These are phyloP conservation scores for Bufo bufo DNA, from an alignment of 2,113 vertebrate genomes.

Conservation along the genomic window DNA sequence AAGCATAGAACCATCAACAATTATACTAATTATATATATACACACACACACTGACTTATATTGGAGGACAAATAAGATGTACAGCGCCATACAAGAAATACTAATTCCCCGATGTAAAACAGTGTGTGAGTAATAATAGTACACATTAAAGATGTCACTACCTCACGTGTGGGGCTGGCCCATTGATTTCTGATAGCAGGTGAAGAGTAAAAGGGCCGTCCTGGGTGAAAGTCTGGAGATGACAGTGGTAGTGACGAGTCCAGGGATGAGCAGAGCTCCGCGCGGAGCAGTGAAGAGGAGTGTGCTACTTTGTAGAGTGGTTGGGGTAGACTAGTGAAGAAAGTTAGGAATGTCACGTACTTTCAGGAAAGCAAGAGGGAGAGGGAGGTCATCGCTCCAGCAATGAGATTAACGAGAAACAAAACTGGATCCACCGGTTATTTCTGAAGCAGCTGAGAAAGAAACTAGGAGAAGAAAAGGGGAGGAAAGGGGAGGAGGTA, in stretches of 20 bases:
- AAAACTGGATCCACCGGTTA: constrained; percentile 99
- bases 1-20: not conserved
- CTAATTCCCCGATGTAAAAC: not conserved
- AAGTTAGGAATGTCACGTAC: constrained; percentile 78
- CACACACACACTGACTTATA: not conserved
- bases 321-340: constrained; percentile 72
- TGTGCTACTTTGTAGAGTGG: not conserved
- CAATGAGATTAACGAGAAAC: constrained; percentile 83
- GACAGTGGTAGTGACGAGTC: constrained; percentile 50
- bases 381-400: constrained; percentile 76
- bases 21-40: not conserved
- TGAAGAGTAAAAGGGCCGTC: constrained; percentile 25
- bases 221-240: constrained; percentile 16
- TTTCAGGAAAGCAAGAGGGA: constrained; percentile 73
- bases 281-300: not conserved
- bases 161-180: constrained; percentile 50
- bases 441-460: constrained; percentile 79
- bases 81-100: not conserved
- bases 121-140: not conserved
- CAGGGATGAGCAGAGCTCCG: not conserved
- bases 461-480: constrained; percentile 71
- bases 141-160: constrained; percentile 19
- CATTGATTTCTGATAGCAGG: constrained; percentile 50
- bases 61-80: not conserved
- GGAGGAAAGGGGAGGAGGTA: constrained; percentile 52